These are phyloP conservation scores for Ianthella basta DNA, from an alignment of 37 sponge, comb jelly and placozoan species.

Conservation along the genomic window DNA sequence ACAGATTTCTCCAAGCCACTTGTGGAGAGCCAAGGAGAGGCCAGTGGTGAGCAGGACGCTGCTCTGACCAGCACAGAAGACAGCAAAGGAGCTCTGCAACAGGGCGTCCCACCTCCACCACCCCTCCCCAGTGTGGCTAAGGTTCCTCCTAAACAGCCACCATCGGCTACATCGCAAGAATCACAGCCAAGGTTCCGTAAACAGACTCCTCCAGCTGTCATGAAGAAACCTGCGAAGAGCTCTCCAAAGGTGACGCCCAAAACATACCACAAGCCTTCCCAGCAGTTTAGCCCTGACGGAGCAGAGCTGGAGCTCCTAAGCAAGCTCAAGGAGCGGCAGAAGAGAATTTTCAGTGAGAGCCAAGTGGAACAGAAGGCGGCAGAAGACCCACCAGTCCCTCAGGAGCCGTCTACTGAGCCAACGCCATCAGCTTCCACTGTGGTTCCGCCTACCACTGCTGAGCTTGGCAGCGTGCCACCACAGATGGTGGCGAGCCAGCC, in stretches of 20 bases:
- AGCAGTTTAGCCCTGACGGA: neutral
- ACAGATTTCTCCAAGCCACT: conserved; percentile 3
- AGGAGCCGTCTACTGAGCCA: neutral
- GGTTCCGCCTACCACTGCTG: neutral
- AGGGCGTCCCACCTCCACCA: neutral
- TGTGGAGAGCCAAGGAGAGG: neutral
- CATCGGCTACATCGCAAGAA: neutral
- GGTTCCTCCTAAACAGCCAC: neutral
- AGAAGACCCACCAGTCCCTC: neutral
- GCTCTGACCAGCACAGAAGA: neutral
- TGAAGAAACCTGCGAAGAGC: neutral
- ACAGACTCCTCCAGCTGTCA: neutral
- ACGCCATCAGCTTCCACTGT: neutral
- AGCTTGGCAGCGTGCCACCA: neutral
- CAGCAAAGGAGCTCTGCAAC: neutral
- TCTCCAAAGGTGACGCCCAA: neutral
- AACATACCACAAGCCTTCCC: neutral
- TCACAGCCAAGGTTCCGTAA: neutral
- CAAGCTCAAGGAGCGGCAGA: conserved; percentile 43
- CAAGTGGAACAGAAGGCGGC: neutral
- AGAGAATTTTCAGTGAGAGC: conserved; percentile 11
- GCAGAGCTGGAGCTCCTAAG: conserved; percentile 32
- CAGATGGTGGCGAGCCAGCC: neutral
- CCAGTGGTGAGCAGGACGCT: neutral
- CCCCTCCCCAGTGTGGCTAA: neutral